Evolutionary conservation across 2,888 invertebrate species (phyloP), one percentile per base, ranked within the genome.

Genomic region (Dysmachus trigonus): DNA sequence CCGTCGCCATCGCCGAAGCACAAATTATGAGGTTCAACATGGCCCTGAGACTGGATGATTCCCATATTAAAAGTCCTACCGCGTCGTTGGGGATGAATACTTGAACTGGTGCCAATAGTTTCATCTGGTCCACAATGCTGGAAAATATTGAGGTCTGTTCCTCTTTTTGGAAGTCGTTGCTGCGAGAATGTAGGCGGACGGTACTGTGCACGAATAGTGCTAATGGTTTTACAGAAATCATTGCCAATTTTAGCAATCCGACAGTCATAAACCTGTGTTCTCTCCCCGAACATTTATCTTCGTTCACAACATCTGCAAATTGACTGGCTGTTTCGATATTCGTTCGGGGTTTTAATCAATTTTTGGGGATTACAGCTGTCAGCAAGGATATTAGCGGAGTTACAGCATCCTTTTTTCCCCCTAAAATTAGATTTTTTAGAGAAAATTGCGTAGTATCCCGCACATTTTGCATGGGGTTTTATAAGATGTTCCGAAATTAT

Each of bases 101-200:
- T 76, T 76, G 76, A 76, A 76, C 76, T 10, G 38, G 10, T 76
- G 76, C 41, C 41, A 76, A 38, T 38, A 76, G 31, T 73, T 33
- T 33, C 73, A 13, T 62, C 22, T 62, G 62, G 62, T 2, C 27
- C 22, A 62, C 62, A 73, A 15, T 76, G 13, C 35, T 13, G 15
- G 38, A 76, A 76, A 33, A 35, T 35, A 76, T 41, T 76, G 13
- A 10, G n/a, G 6, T 38, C 35, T 38, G 8, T 31, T 13, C 31
- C 76, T 38, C 38, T 76, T 76, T 33, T 76, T 2, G 41, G 38
- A 35, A 76, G 13, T 76, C 76, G 38, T n/a, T 33, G 35, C 2
- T n/a, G 6, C 35, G 18, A 53, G 62, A 62, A 62, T 27, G 62
- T 22, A 27, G 62, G 62, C 8, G 27, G 62, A 22, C 6, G 10